Evolutionary conservation across 1,140 invertebrate genomes (phyloP).

Genomic region (Whitmania pigra): DNA sequence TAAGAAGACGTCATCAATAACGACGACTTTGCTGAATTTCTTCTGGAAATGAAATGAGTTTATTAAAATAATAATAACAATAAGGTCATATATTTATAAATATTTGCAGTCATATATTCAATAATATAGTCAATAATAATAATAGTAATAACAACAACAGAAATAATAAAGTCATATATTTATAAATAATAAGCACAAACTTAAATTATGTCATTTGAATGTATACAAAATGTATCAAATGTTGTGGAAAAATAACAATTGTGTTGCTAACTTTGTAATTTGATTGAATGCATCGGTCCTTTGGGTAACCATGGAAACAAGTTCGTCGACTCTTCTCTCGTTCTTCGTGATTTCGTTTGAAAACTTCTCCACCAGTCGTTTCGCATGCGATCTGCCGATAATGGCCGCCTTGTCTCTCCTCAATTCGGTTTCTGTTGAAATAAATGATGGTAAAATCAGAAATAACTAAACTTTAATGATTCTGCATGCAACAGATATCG

Average conservation of each 20-base stretch:
- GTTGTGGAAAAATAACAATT: too few species aligned
- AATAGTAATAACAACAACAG: too few species aligned
- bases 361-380: not conserved
- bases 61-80: not conserved
- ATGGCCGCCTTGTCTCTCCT: not conserved
- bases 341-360: not conserved
- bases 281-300: not conserved
- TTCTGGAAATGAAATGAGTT: not conserved
- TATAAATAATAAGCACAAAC: not conserved
- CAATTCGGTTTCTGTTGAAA: not conserved
- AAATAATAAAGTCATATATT: too few species aligned
- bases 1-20: not conserved
- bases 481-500: not conserved
- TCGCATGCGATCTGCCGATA: not conserved
- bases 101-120: too few species aligned
- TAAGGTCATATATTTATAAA: too few species aligned
- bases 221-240: too few species aligned
- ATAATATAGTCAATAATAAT: too few species aligned
- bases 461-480: not conserved
- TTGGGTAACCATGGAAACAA: not conserved
- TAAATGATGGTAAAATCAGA: not conserved
- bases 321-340: not conserved
- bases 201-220: not conserved
- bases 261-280: not conserved
- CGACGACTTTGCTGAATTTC: constrained; percentile 1